Evolutionary conservation across 2,113 vertebrate genomes (phyloP).

Genomic region (Reinhardtius hippoglossoides): DNA sequence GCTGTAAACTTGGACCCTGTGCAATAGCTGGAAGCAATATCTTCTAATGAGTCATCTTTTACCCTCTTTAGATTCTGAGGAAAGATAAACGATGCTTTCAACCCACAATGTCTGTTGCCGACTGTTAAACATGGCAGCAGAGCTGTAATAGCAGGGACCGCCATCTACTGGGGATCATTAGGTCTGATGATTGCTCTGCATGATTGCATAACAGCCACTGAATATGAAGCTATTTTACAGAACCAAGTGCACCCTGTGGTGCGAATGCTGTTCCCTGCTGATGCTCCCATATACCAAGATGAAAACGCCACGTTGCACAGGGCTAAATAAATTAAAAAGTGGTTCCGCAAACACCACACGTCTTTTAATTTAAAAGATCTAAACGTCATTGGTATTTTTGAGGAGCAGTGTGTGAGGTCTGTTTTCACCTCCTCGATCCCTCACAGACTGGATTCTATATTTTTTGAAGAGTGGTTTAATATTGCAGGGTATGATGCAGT

Average conservation of each 20-base stretch:
- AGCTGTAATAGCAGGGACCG: conserved; percentile 64
- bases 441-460: conserved; percentile 33
- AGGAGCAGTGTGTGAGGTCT: conserved; percentile 16
- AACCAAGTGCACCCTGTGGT: conserved; percentile 55
- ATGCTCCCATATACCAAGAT: conserved; percentile 30
- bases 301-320: conserved; percentile 35
- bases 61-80: conserved; percentile 50
- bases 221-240: conserved; percentile 68
- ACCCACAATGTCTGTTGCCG: conserved; percentile 57
- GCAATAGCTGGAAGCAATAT: conserved; percentile 36
- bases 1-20: conserved; percentile 27
- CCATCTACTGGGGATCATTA: conserved; percentile 71
- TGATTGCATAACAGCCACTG: conserved; percentile 66
- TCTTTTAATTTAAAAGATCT: conserved; percentile 49
- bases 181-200: conserved; percentile 65
- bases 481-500: conserved; percentile 2
- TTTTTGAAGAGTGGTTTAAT: conserved; percentile 45
- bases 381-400: conserved; percentile 6
- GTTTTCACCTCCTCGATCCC: conserved; percentile 20
- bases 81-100: conserved; percentile 62
- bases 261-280: conserved; percentile 35
- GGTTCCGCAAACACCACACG: conserved; percentile 42
- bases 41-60: conserved; percentile 60
- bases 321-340: conserved; percentile 69
- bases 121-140: conserved; percentile 61